Conservation (phyloP, 1,140 invertebrate species). For the Atta texana region DNA sequence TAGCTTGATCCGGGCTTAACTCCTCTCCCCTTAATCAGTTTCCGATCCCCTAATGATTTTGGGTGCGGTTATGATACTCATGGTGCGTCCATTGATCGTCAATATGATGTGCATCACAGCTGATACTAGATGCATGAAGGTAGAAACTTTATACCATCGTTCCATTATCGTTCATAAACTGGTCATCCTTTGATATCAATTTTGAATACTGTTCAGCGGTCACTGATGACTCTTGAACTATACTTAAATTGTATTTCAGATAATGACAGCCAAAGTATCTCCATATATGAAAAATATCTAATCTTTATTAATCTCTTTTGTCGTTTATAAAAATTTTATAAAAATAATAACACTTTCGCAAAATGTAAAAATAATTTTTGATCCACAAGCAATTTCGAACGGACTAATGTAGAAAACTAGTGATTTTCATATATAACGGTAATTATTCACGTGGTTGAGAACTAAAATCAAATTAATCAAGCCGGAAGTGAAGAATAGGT, state of each 20-base stretch:
- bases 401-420: constrained; percentile 48
- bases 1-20: constrained; percentile 79
- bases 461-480: constrained; percentile 77
- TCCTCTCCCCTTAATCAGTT: constrained; percentile 83
- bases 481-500: constrained; percentile 24
- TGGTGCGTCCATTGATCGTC: constrained; percentile 44
- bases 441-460: constrained; percentile 66
- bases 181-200: constrained; percentile 49
- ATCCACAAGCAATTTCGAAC: background rate
- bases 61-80: constrained; percentile 74
- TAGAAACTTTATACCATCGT: constrained; percentile 48
- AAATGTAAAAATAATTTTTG: constrained; percentile 4
- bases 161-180: constrained; percentile 47
- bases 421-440: constrained; percentile 59
- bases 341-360: background rate
- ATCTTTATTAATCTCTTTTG: background rate
- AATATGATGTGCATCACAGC: constrained; percentile 41
- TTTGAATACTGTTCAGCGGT: constrained; percentile 28
- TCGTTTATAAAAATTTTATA: background rate
- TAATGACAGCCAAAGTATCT: background rate
- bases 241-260: background rate
- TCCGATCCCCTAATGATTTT: constrained; percentile 85
- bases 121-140: constrained; percentile 48
- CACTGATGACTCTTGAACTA: constrained; percentile 9
- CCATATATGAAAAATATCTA: background rate